These are phyloP conservation scores for Ganaspis brasiliensis DNA, from an alignment of 2,888 invertebrate species.

Conservation along the genomic window DNA sequence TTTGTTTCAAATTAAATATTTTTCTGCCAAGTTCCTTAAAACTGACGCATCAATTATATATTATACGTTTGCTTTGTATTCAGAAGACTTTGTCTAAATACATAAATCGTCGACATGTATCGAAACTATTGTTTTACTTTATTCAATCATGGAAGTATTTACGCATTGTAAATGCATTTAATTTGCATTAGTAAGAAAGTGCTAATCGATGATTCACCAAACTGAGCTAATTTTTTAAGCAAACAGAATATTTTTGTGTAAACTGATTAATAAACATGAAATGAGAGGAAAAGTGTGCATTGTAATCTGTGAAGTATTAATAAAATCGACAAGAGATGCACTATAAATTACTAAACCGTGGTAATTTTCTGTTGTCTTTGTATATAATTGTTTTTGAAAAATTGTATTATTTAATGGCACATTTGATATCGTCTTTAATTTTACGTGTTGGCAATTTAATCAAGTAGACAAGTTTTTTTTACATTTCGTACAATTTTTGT, in stretches of 20 bases:
- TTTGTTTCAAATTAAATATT: background rate
- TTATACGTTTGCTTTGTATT: background rate
- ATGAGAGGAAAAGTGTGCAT: background rate
- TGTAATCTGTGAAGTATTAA: background rate
- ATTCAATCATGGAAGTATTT: background rate
- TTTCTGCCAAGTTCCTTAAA: background rate
- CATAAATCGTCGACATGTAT: constrained; percentile 19
- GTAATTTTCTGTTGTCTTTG: no score
- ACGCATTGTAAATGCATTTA: background rate
- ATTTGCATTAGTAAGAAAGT: constrained; percentile 6
- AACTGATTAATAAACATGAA: background rate
- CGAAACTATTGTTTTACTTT: constrained; percentile 19
- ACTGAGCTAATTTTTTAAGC: background rate
- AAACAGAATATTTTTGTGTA: background rate
- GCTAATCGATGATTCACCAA: constrained; percentile 23
- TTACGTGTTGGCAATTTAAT: no score
- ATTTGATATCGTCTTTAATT: no score
- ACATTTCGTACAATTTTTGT: no score
- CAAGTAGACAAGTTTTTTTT: no score
- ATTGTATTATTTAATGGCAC: no score
- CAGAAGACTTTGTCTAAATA: background rate
- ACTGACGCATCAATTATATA: no score
- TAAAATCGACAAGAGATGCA: background rate
- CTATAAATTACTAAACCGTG: no score
- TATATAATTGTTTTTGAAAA: no score